Percentiles rank a stretch among this genome's conserved stretches.
Evolutionary conservation across 2,797 vertebrate species (phyloP).

Genomic region (Hipposideros larvatus): DNA sequence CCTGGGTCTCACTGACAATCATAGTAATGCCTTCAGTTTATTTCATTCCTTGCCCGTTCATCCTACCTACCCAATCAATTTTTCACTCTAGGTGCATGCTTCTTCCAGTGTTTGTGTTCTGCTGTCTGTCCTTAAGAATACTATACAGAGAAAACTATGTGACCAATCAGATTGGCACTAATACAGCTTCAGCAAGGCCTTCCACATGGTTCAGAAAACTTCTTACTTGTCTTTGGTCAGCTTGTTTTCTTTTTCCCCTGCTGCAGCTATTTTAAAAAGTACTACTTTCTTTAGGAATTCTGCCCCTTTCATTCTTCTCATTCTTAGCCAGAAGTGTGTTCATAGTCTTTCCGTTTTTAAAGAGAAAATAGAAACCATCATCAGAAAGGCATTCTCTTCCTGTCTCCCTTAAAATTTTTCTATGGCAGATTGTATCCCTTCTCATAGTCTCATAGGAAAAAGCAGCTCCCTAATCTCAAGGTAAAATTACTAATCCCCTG

Average conservation of each 20-base stretch:
- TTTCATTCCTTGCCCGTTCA: not conserved
- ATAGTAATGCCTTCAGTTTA: not conserved
- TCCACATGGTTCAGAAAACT: not conserved
- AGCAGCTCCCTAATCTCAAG: not conserved
- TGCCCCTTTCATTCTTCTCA: not conserved
- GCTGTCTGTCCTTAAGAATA: not conserved
- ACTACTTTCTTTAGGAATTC: constrained; percentile 40
- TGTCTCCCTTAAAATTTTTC: not conserved
- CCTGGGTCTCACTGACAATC: not conserved
- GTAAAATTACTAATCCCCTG: not conserved
- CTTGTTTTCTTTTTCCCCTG: not conserved
- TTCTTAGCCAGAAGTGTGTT: constrained; percentile 31
- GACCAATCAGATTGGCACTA: not conserved
- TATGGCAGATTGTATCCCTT: not conserved
- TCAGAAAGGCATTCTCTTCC: constrained; percentile 17
- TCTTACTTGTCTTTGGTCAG: not conserved
- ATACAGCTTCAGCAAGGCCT: not conserved
- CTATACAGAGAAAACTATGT: not conserved
- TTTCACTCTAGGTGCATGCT: not conserved
- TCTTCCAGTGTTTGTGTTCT: not conserved
- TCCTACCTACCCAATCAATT: not conserved
- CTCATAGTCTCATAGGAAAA: not conserved
- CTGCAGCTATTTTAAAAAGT: constrained; percentile 22
- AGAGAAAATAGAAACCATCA: constrained; percentile 30
- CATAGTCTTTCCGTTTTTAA: not conserved